A percentile compares a stretch with the other conserved stretches of the same genome.
These are phyloP conservation scores for Agrotis ipsilon DNA, from an alignment of 2,888 invertebrate species.

Conservation along the genomic window DNA sequence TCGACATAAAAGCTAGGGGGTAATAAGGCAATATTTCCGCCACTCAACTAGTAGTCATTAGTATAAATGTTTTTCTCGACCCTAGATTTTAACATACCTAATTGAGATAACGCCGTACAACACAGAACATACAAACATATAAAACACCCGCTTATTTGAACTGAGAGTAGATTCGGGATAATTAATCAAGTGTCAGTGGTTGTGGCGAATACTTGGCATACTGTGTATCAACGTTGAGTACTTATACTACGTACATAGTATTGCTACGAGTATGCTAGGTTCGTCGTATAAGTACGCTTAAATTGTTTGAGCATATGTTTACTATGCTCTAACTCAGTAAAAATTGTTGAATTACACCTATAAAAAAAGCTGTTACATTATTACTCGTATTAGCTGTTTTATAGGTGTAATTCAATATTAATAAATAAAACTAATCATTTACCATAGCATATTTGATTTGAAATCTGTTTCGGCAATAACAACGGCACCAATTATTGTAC, in stretches of 20 bases:
- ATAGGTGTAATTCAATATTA: too few species aligned
- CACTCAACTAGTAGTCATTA: neutral
- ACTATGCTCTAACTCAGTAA: too few species aligned
- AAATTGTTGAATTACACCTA: too few species aligned
- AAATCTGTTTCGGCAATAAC: too few species aligned
- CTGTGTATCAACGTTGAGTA: slow-evolving; percentile 45
- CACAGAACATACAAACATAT: slow-evolving; percentile 16
- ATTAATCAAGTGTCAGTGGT: slow-evolving; percentile 54
- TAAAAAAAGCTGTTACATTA: too few species aligned
- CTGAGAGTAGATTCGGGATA: slow-evolving; percentile 28
- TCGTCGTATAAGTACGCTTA: too few species aligned
- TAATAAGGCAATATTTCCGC: neutral
- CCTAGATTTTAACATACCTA: slow-evolving; percentile 2
- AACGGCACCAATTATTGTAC: too few species aligned
- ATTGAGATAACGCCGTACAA: slow-evolving; percentile 1
- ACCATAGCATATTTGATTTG: too few species aligned
- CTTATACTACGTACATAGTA: neutral
- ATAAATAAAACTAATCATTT: too few species aligned
- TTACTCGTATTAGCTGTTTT: too few species aligned
- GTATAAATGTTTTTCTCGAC: neutral
- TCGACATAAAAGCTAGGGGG: neutral
- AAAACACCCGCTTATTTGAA: slow-evolving; percentile 35
- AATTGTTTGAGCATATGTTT: too few species aligned
- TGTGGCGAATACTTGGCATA: slow-evolving; percentile 42
- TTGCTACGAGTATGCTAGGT: too few species aligned